phyloP scores from a whole-genome alignment of 2,113 vertebrate species.

The Xenus cinereus region DNA sequence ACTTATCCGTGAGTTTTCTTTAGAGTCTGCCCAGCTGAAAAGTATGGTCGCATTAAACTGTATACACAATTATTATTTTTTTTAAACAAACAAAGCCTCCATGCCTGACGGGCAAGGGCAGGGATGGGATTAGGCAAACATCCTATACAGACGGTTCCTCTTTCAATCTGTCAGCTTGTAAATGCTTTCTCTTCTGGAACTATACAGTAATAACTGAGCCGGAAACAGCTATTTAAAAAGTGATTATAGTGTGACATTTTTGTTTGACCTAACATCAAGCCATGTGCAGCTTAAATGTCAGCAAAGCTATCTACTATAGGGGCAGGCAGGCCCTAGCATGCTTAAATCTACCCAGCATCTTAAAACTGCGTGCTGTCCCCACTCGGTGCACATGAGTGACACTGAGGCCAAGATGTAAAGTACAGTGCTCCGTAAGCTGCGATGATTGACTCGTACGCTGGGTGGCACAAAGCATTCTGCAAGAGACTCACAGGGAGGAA shows the following conservation, averaged over 20 bases:
- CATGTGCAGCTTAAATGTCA: conserved; percentile 8
- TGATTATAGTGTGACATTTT: conserved; percentile 46
- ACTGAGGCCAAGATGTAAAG: conserved; percentile 13
- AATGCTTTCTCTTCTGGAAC: conserved; percentile 58
- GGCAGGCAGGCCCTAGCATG: neutral
- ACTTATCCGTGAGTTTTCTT: neutral
- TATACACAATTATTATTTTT: neutral
- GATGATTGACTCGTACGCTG: conserved; percentile 38
- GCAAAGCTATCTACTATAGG: neutral
- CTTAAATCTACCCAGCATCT: neutral
- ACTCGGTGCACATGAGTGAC: conserved; percentile 1
- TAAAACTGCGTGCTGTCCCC: neutral
- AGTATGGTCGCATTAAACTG: neutral
- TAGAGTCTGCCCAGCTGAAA: neutral
- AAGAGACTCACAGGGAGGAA: neutral
- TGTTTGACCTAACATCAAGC: conserved; percentile 26
- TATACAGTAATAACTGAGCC: conserved; percentile 56
- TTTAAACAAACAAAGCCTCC: conserved; percentile 12
- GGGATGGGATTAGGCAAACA: conserved; percentile 61
- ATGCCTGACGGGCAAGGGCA: conserved; percentile 28
- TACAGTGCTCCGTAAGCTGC: neutral
- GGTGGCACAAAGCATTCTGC: conserved; percentile 32
- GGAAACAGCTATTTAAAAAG: conserved; percentile 64
- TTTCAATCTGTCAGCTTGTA: conserved; percentile 57
- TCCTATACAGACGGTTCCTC: conserved; percentile 40